Conservation (phyloP, 1,140 invertebrate species). For the Protaetia brevitarsis region DNA sequence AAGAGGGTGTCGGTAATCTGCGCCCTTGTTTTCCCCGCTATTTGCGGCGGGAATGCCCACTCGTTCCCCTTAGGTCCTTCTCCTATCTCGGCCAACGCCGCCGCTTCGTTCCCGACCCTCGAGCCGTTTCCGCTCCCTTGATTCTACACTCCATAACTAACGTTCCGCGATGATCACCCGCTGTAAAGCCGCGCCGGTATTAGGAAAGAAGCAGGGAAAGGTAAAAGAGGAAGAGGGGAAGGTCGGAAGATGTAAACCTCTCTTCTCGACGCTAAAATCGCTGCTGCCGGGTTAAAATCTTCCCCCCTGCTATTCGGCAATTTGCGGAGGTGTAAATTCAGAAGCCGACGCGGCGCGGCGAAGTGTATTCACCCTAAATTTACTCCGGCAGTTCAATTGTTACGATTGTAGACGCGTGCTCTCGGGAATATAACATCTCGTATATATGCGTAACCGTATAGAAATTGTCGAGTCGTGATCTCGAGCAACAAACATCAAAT, state of each 20-base stretch:
- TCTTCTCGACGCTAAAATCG: constrained; percentile 2
- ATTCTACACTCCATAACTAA: no score
- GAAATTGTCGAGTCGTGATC: background rate
- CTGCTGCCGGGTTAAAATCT: background rate
- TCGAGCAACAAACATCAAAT: background rate
- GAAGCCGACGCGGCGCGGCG: no score
- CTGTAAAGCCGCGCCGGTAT: background rate
- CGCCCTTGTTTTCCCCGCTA: constrained; percentile 26
- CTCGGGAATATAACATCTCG: no score
- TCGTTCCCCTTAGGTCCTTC: constrained; percentile 20
- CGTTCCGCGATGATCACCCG: background rate
- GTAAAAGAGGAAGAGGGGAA: background rate
- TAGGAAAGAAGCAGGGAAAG: no score
- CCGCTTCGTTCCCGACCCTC: background rate
- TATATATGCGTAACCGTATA: no score
- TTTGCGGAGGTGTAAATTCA: background rate
- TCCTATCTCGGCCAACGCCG: constrained; percentile 21
- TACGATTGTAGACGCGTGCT: no score
- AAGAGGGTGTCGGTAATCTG: constrained; percentile 28
- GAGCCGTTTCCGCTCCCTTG: constrained; percentile 15
- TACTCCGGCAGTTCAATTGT: no score
- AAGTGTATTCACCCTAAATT: no score
- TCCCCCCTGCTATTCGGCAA: constrained; percentile 4
- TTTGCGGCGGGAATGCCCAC: constrained; percentile 20
- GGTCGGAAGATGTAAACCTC: constrained; percentile 5